Conservation (phyloP, 2,113 vertebrate genomes). For the Pontoporia blainvillei region DNA sequence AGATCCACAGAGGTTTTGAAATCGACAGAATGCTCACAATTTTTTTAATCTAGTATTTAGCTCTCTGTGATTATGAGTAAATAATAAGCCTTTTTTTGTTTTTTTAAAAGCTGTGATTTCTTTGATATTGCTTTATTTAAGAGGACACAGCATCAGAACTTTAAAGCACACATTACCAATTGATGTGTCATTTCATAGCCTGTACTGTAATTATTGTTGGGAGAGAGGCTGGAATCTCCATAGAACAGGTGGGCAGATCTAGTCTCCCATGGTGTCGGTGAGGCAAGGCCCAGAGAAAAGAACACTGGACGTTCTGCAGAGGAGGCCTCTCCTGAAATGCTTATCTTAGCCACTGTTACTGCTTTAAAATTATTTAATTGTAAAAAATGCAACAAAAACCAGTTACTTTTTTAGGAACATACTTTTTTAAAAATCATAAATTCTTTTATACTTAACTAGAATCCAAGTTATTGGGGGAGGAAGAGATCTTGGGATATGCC, state of each 20-base stretch:
- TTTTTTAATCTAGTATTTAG: not conserved
- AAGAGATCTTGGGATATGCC: not conserved
- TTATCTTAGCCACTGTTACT: not conserved
- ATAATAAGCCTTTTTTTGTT: not conserved
- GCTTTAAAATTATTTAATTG: not conserved
- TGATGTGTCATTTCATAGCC: not conserved
- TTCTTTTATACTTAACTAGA: not conserved
- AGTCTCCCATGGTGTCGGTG: accelerated
- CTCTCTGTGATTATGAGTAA: not conserved
- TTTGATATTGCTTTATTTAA: not conserved
- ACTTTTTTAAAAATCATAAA: not conserved
- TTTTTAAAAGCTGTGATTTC: not conserved
- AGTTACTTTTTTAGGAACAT: not conserved
- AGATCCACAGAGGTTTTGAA: not conserved
- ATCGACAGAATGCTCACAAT: not conserved
- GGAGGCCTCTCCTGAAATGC: not conserved
- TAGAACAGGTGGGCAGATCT: not conserved
- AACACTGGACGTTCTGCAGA: not conserved
- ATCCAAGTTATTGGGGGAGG: not conserved
- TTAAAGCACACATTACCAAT: not conserved
- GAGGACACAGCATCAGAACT: not conserved
- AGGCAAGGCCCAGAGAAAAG: not conserved
- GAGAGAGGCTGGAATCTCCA: not conserved
- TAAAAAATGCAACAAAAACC: not conserved
- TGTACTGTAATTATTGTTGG: not conserved